Percentiles rank a stretch among this genome's conserved stretches.
These are phyloP conservation scores for Vireo altiloquus DNA, from an alignment of 2,113 vertebrate species.

Conservation along the genomic window DNA sequence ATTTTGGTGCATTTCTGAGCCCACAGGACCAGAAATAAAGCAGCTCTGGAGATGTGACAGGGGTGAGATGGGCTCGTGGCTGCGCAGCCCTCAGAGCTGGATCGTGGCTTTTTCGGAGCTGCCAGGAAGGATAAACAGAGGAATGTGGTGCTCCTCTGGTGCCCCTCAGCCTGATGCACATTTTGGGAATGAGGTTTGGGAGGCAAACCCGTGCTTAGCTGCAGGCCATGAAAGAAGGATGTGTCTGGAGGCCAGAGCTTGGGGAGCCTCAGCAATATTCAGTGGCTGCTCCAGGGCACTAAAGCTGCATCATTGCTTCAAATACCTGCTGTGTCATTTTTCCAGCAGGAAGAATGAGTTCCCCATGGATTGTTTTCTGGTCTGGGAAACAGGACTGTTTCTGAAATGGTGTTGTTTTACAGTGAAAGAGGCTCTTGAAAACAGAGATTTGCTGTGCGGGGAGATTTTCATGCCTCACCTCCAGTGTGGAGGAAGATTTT, in stretches of 20 bases:
- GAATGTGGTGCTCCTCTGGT: neutral
- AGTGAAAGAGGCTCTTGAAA: neutral
- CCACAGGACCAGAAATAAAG: neutral
- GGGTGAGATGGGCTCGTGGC: neutral
- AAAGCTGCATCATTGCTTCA: neutral
- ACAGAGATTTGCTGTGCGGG: neutral
- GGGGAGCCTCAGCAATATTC: neutral
- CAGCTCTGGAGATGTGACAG: neutral
- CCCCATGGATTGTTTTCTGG: neutral
- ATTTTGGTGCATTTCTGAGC: neutral
- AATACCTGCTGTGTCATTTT: neutral
- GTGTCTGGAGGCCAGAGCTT: neutral
- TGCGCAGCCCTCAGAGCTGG: neutral
- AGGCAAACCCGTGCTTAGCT: neutral
- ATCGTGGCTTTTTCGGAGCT: neutral
- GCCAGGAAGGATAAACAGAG: too few relatives aligned
- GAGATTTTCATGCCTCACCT: neutral
- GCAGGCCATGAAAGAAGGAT: neutral
- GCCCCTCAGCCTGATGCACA: neutral
- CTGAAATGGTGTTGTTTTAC: neutral
- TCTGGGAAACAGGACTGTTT: neutral
- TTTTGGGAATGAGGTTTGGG: neutral
- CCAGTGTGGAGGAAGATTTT: neutral
- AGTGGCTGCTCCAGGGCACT: neutral
- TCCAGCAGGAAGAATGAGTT: neutral